A percentile compares a stretch with the other conserved stretches of the same genome.
Evolutionary conservation across 2,113 vertebrate species (phyloP).

Genomic region (Protomyctophum bolini): DNA sequence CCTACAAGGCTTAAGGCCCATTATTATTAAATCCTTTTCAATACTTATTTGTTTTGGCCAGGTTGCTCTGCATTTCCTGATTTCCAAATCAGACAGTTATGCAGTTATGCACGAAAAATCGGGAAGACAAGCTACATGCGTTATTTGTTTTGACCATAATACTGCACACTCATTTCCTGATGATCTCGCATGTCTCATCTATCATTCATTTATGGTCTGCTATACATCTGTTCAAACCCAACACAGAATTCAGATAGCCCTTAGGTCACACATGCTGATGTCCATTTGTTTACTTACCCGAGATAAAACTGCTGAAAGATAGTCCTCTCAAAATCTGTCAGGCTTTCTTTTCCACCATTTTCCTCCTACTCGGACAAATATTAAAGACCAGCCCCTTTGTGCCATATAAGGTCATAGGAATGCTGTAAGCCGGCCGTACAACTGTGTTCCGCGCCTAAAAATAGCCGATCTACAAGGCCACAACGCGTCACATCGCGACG

Average conservation of each 20-base stretch:
- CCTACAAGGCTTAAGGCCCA: not conserved
- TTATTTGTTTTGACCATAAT: constrained; percentile 21
- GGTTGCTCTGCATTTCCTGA: not conserved
- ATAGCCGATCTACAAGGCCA: too few relatives aligned
- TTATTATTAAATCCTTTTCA: constrained; percentile 3
- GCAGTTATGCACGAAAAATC: not conserved
- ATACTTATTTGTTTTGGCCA: not conserved
- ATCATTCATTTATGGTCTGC: not conserved
- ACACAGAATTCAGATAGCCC: constrained; percentile 24
- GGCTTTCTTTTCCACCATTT: constrained; percentile 61
- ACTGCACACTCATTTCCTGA: constrained; percentile 57
- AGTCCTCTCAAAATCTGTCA: constrained; percentile 40
- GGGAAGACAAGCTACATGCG: not conserved
- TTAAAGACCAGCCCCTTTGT: constrained; percentile 38
- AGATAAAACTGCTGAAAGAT: constrained; percentile 42
- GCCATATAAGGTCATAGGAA: constrained; percentile 53
- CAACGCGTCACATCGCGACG: too few relatives aligned
- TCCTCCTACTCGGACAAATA: constrained; percentile 25
- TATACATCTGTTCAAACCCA: not conserved
- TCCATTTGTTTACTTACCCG: constrained; percentile 60
- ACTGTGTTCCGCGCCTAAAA: too few relatives aligned
- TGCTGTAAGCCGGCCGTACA: not conserved
- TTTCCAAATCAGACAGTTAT: too few relatives aligned
- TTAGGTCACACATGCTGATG: constrained; percentile 10
- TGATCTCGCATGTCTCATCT: constrained; percentile 32